Evolutionary conservation across 2,797 vertebrate species (phyloP), one percentile per base, ranked within the genome.

Genomic region (Poeciliopsis gracilis): DNA sequence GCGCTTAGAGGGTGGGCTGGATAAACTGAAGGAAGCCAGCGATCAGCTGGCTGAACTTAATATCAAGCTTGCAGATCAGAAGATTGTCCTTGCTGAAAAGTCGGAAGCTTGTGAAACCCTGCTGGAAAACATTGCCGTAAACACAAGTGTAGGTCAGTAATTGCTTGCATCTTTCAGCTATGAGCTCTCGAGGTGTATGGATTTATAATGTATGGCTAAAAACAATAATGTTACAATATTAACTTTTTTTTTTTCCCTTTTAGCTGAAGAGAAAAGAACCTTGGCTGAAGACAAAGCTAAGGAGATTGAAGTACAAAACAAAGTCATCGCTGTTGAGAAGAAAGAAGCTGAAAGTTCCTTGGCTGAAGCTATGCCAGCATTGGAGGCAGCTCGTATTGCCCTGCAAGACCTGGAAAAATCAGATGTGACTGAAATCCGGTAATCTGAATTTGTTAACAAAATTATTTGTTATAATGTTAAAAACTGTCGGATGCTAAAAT

Each of bases 401-500:
- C 93, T 99, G 55, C 97, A 98, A 93, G 96, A 97, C 87, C 95
- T 99, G 75, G 97, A 99, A 61, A 99, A 98, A 90, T 97, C 97
- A 0, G 98, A 99, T 12, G 97, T 99, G 90, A 98, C 97, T 0
- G 98, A 99, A 91, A 99, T 99, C 84, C 96, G 98, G 98, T 99
- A 88, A 85, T 20, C 49, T 57, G 45, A 0, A n/a, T 79, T 75
- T 57, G 10, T 71, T 66, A n/a, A 71, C 69, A 6, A 79, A 80
- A 78, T 66, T 71, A 46, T 10, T 46, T 23, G 20, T 0, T 4
- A 20, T 78, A 41, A 76, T 71, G 63, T 41, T 41, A 41, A 10
- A 4, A 18, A 11, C 6, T 69, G 38, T 43, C 12, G 1, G 41
- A 15, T 43, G 9, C 25, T 15, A 6, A n/a, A 15, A 28, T 28